Percentiles rank a stretch among this genome's conserved stretches.
These are phyloP conservation scores for Drosophila lutescens DNA, from an alignment of 2,888 invertebrate genomes.

Conservation along the genomic window DNA sequence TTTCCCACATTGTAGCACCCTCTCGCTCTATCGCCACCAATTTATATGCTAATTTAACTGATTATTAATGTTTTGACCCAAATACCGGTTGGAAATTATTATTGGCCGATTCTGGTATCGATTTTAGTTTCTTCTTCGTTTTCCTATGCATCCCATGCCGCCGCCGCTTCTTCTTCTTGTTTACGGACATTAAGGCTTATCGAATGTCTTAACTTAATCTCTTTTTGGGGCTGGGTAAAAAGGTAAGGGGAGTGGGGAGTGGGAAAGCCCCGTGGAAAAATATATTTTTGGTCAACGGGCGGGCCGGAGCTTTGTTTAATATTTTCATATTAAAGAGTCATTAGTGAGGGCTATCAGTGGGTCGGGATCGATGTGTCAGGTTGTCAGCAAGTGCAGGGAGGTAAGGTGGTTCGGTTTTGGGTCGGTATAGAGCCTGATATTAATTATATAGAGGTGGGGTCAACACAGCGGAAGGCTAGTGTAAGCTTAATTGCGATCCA, in stretches of 20 bases:
- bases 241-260: neutral
- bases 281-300: constrained; percentile 28
- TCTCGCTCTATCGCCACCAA: constrained; percentile 58
- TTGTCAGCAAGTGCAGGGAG: constrained; percentile 57
- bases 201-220: constrained; percentile 48
- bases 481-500: constrained; percentile 40
- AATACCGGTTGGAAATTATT: constrained; percentile 81
- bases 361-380: constrained; percentile 37
- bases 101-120: constrained; percentile 73
- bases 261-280: constrained; percentile 57
- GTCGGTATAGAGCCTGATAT: constrained; percentile 6
- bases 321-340: constrained; percentile 46
- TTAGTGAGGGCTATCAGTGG: constrained; percentile 31
- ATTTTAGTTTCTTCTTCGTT: constrained; percentile 49
- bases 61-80: constrained; percentile 83
- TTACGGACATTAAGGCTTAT: constrained; percentile 42
- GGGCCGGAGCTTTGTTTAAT: constrained; percentile 24
- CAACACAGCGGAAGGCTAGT: constrained; percentile 48
- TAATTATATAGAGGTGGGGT: constrained; percentile 19
- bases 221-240: constrained; percentile 12
- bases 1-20: constrained; percentile 42
- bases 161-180: constrained; percentile 16
- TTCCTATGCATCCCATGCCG: constrained; percentile 19
- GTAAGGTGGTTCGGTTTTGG: neutral
- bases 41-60: constrained; percentile 81